Conservation (phyloP, 2,888 invertebrate genomes). For the Drosophila cognata region DNA sequence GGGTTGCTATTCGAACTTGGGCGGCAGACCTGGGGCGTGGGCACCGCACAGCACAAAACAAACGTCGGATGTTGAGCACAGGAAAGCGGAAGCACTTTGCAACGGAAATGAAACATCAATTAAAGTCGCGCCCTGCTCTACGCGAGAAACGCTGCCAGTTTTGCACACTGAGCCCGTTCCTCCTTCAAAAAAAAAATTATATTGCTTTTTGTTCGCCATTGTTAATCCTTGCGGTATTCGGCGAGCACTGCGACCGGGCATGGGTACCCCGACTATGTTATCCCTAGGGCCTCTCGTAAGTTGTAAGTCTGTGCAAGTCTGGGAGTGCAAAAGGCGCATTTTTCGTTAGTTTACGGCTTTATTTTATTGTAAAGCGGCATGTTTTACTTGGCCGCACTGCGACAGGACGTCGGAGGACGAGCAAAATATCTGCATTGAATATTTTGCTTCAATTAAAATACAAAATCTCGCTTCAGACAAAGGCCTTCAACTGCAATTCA, state of each 20-base stretch:
- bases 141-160: conserved; percentile 26
- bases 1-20: conserved; percentile 25
- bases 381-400: conserved; percentile 7
- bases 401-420: conserved; percentile 1
- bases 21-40: background rate
- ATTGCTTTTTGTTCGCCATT: conserved; percentile 53
- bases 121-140: conserved; percentile 67
- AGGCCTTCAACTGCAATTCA: background rate
- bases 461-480: background rate
- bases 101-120: conserved; percentile 83
- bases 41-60: conserved; percentile 47
- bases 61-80: conserved; percentile 66
- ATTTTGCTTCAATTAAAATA: conserved; percentile 5
- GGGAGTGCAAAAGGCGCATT: conserved; percentile 34
- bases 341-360: conserved; percentile 57
- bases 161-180: conserved; percentile 27
- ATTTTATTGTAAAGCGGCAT: conserved; percentile 58
- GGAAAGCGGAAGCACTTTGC: conserved; percentile 80
- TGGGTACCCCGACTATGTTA: background rate
- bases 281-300: background rate
- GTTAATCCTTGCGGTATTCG: conserved; percentile 53
- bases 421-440: background rate
- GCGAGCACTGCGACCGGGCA: conserved; percentile 3
- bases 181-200: conserved; percentile 7
- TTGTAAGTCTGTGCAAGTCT: conserved; percentile 30